Conservation (phyloP, 2,113 vertebrate genomes). For the Vireo altiloquus region DNA sequence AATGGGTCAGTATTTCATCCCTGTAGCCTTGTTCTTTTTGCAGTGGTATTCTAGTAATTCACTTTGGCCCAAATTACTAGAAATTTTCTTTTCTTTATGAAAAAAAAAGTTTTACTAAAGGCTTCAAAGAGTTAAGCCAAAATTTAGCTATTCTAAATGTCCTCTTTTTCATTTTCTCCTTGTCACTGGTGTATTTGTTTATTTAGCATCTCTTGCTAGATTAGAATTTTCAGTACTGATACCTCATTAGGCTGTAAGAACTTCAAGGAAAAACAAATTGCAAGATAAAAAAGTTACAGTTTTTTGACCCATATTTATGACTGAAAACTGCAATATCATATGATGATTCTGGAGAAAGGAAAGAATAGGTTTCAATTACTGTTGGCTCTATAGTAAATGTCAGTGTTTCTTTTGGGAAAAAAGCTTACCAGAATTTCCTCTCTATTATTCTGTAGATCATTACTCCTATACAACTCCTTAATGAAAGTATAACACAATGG, state of each 20-base stretch:
- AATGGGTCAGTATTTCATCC: background rate
- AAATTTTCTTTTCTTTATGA: background rate
- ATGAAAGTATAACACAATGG: background rate
- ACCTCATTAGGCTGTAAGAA: background rate
- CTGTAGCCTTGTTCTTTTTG: background rate
- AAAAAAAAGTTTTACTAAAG: background rate
- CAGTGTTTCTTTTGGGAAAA: background rate
- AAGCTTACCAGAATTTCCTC: background rate
- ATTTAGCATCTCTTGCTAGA: background rate
- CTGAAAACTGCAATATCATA: background rate
- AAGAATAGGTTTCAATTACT: background rate
- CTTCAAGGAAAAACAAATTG: background rate
- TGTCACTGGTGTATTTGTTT: background rate
- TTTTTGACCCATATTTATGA: background rate
- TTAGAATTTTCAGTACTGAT: background rate
- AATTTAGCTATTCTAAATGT: background rate
- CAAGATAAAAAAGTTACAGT: background rate
- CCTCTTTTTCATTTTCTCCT: background rate
- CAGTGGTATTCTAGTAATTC: background rate
- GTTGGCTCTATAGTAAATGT: background rate
- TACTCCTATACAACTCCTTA: background rate
- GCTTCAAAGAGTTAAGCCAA: background rate
- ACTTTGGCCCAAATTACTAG: background rate
- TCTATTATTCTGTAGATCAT: background rate
- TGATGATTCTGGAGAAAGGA: background rate